Percentiles rank a stretch among this genome's conserved stretches.
These are phyloP conservation scores for Muricea muricata DNA, from an alignment of 92 coral and sea anemone species.

Conservation along the genomic window DNA sequence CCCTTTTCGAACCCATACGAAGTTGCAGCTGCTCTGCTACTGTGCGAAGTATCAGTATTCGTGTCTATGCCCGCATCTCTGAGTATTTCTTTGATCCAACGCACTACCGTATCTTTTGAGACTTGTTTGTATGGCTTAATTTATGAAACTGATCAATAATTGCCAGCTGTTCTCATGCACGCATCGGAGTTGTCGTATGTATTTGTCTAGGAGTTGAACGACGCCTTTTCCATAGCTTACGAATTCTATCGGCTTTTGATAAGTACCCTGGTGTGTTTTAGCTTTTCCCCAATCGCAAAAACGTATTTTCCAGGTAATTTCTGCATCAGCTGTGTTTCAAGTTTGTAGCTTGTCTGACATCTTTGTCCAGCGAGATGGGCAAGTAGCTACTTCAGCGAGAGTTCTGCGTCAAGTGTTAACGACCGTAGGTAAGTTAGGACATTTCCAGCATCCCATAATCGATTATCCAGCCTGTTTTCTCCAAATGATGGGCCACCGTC, in stretches of 20 bases:
- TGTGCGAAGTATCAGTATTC: background rate
- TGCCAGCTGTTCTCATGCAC: background rate
- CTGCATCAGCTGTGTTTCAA: too few relatives aligned
- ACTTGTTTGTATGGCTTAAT: background rate
- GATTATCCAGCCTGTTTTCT: too few relatives aligned
- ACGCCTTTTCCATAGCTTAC: background rate
- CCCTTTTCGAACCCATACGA: background rate
- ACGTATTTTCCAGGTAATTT: too few relatives aligned
- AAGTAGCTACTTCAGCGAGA: too few relatives aligned
- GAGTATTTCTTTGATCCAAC: background rate
- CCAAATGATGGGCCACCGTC: too few relatives aligned
- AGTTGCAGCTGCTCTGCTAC: constrained; percentile 5
- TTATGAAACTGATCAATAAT: background rate
- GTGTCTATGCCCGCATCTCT: background rate
- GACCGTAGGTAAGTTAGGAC: background rate
- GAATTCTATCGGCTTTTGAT: background rate
- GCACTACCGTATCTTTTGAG: background rate
- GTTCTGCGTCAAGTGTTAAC: too few relatives aligned
- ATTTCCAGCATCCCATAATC: background rate
- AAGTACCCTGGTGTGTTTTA: background rate
- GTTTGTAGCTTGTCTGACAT: too few relatives aligned
- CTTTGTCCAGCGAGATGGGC: too few relatives aligned
- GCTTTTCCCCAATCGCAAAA: background rate
- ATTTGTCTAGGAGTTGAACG: background rate
- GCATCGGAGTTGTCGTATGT: background rate